Percentiles rank a stretch among this genome's conserved stretches.
Conservation (phyloP, 2,888 invertebrate genomes). For the Polietes domitor region DNA sequence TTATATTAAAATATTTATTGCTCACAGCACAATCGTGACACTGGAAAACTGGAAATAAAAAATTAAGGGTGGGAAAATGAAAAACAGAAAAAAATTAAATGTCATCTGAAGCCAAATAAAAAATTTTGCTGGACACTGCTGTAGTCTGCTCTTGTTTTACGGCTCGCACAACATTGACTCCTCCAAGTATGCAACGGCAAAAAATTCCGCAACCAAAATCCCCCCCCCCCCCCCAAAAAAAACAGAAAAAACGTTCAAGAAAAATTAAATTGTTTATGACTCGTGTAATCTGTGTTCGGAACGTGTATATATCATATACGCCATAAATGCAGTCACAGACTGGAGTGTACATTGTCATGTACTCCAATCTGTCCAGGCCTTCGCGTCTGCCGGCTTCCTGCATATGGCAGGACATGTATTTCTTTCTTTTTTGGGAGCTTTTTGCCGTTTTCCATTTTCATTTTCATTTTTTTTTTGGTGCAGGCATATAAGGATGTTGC, state of each 20-base stretch:
- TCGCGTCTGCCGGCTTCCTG: no score
- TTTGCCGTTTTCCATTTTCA: constrained; percentile 1
- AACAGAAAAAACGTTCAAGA: no score
- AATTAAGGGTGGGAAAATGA: background rate
- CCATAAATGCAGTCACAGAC: constrained; percentile 7
- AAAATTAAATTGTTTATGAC: constrained; percentile 65
- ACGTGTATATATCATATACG: constrained; percentile 39
- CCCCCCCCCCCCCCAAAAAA: background rate
- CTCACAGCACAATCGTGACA: background rate
- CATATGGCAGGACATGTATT: background rate
- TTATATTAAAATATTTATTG: background rate
- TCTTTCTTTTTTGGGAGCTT: background rate
- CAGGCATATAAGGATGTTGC: background rate
- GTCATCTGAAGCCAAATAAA: background rate
- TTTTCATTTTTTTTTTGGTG: constrained; percentile 35
- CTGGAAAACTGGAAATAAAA: background rate
- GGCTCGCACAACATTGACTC: background rate
- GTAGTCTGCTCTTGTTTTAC: no score
- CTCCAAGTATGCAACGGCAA: background rate
- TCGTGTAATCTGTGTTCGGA: constrained; percentile 57
- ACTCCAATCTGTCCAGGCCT: background rate
- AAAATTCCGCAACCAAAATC: no score
- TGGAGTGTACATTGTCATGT: constrained; percentile 25
- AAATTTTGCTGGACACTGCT: background rate
- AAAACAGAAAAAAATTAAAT: background rate